These are phyloP conservation scores for Trachelus stipa DNA, from an alignment of 2,888 invertebrate genomes.

Conservation along the genomic window DNA sequence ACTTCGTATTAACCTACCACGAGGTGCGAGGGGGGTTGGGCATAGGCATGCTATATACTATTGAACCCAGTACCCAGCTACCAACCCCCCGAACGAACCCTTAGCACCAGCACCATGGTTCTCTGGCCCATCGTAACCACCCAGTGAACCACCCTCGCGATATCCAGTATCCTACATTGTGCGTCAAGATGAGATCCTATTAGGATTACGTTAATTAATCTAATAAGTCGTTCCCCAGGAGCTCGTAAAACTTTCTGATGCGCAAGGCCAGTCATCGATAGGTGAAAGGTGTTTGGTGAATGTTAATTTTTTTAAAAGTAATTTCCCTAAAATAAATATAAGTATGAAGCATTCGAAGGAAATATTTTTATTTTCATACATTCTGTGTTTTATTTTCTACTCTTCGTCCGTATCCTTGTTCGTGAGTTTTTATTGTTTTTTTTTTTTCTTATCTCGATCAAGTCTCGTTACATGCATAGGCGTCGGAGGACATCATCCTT, in stretches of 20 bases:
- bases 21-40: background rate
- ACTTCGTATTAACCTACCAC: background rate
- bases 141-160: slow-evolving; percentile 45
- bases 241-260: slow-evolving; percentile 2
- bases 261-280: background rate
- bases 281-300: background rate
- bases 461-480: background rate
- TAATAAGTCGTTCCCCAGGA: slow-evolving; percentile 45
- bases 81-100: background rate
- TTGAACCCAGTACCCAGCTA: slow-evolving; percentile 31
- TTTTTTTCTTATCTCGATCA: background rate
- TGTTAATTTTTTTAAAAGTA: background rate
- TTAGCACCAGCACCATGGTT: slow-evolving; percentile 2
- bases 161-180: slow-evolving; percentile 58
- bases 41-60: slow-evolving; percentile 36
- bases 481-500: background rate
- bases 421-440: background rate
- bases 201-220: slow-evolving; percentile 63
- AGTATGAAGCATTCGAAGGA: too few species aligned
- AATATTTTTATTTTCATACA: background rate
- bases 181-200: slow-evolving; percentile 61
- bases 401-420: background rate
- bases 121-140: slow-evolving; percentile 31
- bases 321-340: background rate
- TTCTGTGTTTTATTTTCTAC: background rate